A percentile compares a stretch with the other conserved stretches of the same genome.
Evolutionary conservation across 2,113 vertebrate genomes (phyloP).

Genomic region (Poeciliopsis prolifica): DNA sequence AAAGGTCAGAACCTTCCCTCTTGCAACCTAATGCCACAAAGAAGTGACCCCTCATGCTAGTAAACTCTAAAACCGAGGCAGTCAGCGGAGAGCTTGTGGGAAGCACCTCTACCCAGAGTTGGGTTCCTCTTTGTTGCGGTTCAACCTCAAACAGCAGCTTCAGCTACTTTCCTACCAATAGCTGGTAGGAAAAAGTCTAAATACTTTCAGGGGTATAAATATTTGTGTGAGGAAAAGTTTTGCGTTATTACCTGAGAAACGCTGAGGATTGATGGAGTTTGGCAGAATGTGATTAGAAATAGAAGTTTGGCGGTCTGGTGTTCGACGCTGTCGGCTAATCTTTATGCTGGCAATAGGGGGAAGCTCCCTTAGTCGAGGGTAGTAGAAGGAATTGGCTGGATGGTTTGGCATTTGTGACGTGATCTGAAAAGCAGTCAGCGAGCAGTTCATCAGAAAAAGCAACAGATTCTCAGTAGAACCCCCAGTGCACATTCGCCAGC

Average conservation of each 20-base stretch:
- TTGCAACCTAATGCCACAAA: not conserved
- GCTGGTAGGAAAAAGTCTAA: too few relatives aligned
- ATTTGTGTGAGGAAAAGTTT: not conserved
- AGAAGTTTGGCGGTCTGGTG: slow-evolving; percentile 57
- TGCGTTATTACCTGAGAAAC: slow-evolving; percentile 72
- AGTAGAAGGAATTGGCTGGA: slow-evolving; percentile 83
- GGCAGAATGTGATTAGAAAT: slow-evolving; percentile 83
- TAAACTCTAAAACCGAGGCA: not conserved
- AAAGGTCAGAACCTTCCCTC: not conserved
- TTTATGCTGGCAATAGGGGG: slow-evolving; percentile 78
- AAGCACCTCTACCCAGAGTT: not conserved
- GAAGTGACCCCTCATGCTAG: not conserved
- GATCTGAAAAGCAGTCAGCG: slow-evolving; percentile 66
- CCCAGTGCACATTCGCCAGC: slow-evolving; percentile 21
- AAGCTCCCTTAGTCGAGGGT: slow-evolving; percentile 78
- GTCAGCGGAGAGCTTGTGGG: too few relatives aligned
- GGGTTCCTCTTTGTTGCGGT: not conserved
- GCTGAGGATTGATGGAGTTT: slow-evolving; percentile 68
- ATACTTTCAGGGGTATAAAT: not conserved
- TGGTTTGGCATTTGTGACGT: slow-evolving; percentile 84
- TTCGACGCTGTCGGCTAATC: slow-evolving; percentile 69
- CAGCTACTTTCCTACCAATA: not conserved
- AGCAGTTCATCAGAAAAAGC: slow-evolving; percentile 26
- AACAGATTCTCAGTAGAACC: slow-evolving; percentile 22
- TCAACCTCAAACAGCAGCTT: not conserved